Base-by-base conservation (phyloP, 2,888 invertebrate genomes). In the Noctua pronuba region DNA sequence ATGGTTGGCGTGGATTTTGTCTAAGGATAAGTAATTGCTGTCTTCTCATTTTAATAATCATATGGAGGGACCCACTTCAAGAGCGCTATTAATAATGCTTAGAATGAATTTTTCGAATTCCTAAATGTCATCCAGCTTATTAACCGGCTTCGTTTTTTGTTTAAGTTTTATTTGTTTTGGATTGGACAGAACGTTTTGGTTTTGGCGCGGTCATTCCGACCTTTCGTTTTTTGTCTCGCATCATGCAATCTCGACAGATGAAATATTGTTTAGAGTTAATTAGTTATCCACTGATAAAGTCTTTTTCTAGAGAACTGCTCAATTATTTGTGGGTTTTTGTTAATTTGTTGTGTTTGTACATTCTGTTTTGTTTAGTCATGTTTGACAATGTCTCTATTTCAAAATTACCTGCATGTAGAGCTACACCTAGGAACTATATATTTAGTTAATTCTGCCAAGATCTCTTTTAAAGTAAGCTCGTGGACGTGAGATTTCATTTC, bases 51-150 rank as follows among this genome's bases (percentile, higher is more conserved):
- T 94, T 94, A 95, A 95, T 94, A 94, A 94, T 93, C 91, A 92
- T 91, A 92, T 89, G 90, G 91, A 92, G 86, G 88, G 88, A 92
- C 92, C 93, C 92, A 93, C 93, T 94, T 93, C 94, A 93, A 93
- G 93, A 92, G 93, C 93, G 94, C 94, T 94, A 95, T 96, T 96
- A 96, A 96, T 96, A 94, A 95, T 95, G 93, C 92, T 94, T 95
- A 93, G 94, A 94, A 95, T 94, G 95, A 92, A 96, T 96, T 93
- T 96, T 96, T 96, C 93, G 94, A 96, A 96, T 96, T 96, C 96
- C 95, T 92, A 95, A 96, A 96, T 96, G 96, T 96, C 96, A 96
- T 96, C 95, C 95, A 95, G 95, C 96, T 96, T 96, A 96, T 96
- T 96, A 96, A 96, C 96, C 92, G 95, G 90, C 95, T 93, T 95